Evolutionary conservation across 37 sponge, comb jelly and placozoan genomes (phyloP).

Genomic region (Mnemiopsis leidyi): DNA sequence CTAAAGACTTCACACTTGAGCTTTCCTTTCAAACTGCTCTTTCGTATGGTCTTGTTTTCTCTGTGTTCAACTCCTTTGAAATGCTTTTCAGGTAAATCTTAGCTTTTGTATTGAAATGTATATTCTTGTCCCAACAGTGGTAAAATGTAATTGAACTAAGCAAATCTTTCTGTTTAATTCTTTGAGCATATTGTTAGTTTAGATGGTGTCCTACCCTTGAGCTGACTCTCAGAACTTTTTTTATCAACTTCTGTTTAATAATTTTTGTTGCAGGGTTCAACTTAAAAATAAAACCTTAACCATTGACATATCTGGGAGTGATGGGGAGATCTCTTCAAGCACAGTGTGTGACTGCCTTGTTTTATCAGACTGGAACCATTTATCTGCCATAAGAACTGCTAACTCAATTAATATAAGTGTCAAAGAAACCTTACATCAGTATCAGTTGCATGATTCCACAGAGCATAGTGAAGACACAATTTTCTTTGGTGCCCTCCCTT

Average conservation of each 20-base stretch:
- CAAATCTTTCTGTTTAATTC: no score
- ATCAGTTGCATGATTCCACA: neutral
- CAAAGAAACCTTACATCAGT: neutral
- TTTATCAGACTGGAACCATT: neutral
- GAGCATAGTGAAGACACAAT: neutral
- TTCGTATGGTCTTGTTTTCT: neutral
- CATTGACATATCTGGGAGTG: no score
- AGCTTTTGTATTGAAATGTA: no score
- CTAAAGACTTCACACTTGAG: neutral
- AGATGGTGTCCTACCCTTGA: no score
- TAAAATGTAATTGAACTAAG: no score
- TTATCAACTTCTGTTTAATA: no score
- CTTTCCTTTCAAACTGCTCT: constrained; percentile 6
- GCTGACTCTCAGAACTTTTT: no score
- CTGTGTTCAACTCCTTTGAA: neutral
- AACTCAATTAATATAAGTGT: neutral
- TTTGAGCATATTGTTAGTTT: no score
- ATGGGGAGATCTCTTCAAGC: neutral
- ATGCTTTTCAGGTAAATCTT: neutral
- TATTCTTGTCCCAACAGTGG: no score
- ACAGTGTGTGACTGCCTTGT: neutral
- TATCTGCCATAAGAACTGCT: neutral
- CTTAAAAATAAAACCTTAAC: neutral
- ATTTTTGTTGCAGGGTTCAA: neutral
- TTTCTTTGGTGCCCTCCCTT: neutral